Evolutionary conservation across 1,140 invertebrate genomes (phyloP).

Genomic region (Drosophila malerkotliana): DNA sequence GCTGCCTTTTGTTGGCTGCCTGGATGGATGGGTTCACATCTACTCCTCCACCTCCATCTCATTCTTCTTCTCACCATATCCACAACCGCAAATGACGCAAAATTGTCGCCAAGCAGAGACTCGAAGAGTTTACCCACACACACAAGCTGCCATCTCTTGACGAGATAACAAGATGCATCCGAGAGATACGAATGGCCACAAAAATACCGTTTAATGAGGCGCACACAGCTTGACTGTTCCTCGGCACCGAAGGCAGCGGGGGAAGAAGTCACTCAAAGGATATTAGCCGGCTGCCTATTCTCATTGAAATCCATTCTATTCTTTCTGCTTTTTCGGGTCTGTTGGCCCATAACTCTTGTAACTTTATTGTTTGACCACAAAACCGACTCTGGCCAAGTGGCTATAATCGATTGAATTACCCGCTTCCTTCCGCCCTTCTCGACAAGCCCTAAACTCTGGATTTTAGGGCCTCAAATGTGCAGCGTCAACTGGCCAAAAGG

Average conservation of each 20-base stretch:
- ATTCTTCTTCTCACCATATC: neutral
- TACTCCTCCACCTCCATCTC: constrained; percentile 5
- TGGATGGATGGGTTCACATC: constrained; percentile 38
- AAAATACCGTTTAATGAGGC: constrained; percentile 73
- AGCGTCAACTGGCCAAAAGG: constrained; percentile 33
- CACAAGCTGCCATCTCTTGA: constrained; percentile 26
- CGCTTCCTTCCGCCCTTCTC: constrained; percentile 47
- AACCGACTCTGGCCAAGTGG: constrained; percentile 33
- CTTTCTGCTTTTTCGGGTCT: constrained; percentile 28
- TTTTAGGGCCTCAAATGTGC: constrained; percentile 24
- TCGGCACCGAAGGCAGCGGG: constrained; percentile 23
- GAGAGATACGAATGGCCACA: constrained; percentile 48
- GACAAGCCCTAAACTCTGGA: constrained; percentile 16
- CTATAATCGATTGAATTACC: constrained; percentile 35
- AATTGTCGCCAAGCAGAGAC: constrained; percentile 50
- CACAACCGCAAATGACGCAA: constrained; percentile 62
- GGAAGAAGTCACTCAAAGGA: constrained; percentile 46
- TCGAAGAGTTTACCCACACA: constrained; percentile 36
- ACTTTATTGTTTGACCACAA: constrained; percentile 60
- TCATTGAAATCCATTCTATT: constrained; percentile 46
- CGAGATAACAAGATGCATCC: constrained; percentile 63
- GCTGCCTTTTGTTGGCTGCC: constrained; percentile 46
- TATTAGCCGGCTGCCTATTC: constrained; percentile 40
- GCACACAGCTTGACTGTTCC: constrained; percentile 56
- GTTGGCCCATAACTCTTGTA: constrained; percentile 48